Evolutionary conservation across 2,888 invertebrate species (phyloP).

Genomic region (Meliscaeva auricollis): DNA sequence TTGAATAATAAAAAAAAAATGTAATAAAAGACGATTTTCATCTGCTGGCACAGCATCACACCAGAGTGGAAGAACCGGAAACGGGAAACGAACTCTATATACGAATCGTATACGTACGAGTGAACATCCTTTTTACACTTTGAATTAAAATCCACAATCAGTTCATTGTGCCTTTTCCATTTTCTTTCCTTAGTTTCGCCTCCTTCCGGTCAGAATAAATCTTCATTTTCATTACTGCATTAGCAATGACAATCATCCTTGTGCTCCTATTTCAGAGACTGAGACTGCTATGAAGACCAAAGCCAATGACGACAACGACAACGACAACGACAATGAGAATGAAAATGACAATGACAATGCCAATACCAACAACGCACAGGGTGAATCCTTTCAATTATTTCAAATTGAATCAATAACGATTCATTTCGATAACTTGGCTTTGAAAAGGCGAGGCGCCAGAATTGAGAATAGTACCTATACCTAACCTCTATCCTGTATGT

Average conservation of each 20-base stretch:
- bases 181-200: constrained; percentile 19
- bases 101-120: constrained; percentile 18
- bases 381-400: constrained; percentile 73
- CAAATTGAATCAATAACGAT: constrained; percentile 74
- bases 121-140: constrained; percentile 55
- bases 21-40: constrained; percentile 58
- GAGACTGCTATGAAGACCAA: constrained; percentile 14
- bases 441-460: constrained; percentile 13
- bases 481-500: background rate
- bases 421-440: constrained; percentile 69
- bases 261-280: constrained; percentile 18
- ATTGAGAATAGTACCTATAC: background rate
- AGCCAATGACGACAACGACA: constrained; percentile 36
- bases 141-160: constrained; percentile 62
- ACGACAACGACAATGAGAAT: constrained; percentile 14
- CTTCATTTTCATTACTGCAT: constrained; percentile 72
- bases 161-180: constrained; percentile 37
- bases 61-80: constrained; percentile 1
- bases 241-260: constrained; percentile 62
- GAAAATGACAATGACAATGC: constrained; percentile 5
- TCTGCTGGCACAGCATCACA: constrained; percentile 46
- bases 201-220: constrained; percentile 66
- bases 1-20: constrained; percentile 70
- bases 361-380: constrained; percentile 32
- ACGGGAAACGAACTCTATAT: constrained; percentile 29